phyloP scores from a whole-genome alignment of 2,113 vertebrate species.

The Gracilinanus agilis region DNA sequence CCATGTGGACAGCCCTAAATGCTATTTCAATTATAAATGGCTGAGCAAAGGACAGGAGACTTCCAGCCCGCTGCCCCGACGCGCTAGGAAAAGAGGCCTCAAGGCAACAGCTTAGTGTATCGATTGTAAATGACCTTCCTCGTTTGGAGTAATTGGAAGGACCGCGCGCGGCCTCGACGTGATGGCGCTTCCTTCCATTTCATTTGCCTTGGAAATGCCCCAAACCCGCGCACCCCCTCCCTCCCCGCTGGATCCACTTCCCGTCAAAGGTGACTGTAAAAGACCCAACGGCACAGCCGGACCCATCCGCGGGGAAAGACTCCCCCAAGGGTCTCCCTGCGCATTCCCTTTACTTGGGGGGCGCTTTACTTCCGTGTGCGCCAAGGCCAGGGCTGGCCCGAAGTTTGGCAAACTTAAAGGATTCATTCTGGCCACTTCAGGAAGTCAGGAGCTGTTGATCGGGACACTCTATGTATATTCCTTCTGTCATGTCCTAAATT shows the following conservation, averaged over 20 bases:
- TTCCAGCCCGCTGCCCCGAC: background rate
- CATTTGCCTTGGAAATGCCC: too few species aligned
- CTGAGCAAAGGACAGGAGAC: constrained; percentile 15
- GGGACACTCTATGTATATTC: background rate
- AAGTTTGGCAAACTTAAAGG: constrained; percentile 8
- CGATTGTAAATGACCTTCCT: constrained; percentile 29
- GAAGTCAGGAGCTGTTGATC: constrained; percentile 32
- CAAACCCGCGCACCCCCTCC: too few species aligned
- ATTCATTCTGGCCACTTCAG: constrained; percentile 29
- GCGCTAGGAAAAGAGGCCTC: constrained; percentile 5
- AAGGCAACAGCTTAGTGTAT: background rate
- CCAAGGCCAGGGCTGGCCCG: constrained; percentile 1
- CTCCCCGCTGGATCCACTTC: too few species aligned
- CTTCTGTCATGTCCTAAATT: too few species aligned
- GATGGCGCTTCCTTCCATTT: too few species aligned
- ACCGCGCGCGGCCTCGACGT: too few species aligned
- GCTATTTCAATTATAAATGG: background rate
- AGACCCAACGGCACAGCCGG: too few species aligned
- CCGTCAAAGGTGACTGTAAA: too few species aligned
- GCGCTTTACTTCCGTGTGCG: background rate
- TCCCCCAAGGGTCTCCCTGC: background rate
- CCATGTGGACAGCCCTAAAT: background rate
- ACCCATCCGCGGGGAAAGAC: too few species aligned
- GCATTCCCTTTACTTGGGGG: background rate
- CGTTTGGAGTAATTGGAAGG: background rate